Conservation (phyloP, 2,113 vertebrate genomes). For the Caracal caracal region DNA sequence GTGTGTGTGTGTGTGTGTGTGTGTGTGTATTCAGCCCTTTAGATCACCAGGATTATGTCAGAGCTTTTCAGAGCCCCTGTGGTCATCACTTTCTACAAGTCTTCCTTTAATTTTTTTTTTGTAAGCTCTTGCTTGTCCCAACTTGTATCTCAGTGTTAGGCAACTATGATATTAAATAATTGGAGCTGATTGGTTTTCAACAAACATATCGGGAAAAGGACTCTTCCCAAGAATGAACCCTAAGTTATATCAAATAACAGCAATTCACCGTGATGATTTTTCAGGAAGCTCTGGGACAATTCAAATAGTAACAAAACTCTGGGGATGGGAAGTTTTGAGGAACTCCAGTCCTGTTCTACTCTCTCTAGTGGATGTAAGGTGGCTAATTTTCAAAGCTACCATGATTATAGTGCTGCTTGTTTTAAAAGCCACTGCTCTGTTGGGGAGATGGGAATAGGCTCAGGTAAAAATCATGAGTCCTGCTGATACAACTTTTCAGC, state of each 20-base stretch:
- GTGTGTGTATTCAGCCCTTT: not conserved
- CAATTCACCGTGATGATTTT: not conserved
- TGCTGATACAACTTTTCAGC: not conserved
- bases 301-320: not conserved
- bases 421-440: not conserved
- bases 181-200: not conserved
- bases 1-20: not conserved
- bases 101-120: not conserved
- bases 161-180: not conserved
- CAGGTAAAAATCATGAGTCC: not conserved
- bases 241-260: not conserved
- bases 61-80: not conserved
- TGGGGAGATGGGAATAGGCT: not conserved
- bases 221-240: not conserved
- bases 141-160: not conserved
- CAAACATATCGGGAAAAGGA: not conserved
- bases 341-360: not conserved
- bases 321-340: not conserved
- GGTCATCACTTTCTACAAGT: not conserved
- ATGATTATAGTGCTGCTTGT: not conserved
- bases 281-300: not conserved
- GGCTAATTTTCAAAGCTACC: not conserved
- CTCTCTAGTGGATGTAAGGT: not conserved
- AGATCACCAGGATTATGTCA: not conserved
- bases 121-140: not conserved